phyloP scores from a whole-genome alignment of 2,113 vertebrate species.

The Cariama cristata region DNA sequence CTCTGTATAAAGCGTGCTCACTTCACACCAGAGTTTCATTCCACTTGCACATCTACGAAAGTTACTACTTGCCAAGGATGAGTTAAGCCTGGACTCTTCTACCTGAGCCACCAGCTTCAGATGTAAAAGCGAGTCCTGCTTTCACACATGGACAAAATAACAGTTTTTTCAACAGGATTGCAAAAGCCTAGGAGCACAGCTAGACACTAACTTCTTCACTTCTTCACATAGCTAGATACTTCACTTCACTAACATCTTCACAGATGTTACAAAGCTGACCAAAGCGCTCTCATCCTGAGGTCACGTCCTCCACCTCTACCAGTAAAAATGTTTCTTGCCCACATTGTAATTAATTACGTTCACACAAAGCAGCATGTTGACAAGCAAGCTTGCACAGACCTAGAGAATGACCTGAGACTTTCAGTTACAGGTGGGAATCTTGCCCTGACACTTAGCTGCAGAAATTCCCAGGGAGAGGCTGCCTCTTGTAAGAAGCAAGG shows the following conservation, averaged over 20 bases:
- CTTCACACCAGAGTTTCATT: not conserved
- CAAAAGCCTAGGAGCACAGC: not conserved
- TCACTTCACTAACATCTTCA: not conserved
- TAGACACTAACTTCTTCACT: not conserved
- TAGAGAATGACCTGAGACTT: not conserved
- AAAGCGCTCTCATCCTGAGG: not conserved
- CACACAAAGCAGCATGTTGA: not conserved
- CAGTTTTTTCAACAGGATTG: not conserved
- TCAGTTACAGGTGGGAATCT: not conserved
- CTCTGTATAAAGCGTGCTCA: not conserved
- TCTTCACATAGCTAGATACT: too few species aligned
- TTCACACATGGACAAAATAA: not conserved
- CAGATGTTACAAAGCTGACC: not conserved
- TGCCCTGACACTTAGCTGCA: not conserved
- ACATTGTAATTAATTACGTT: not conserved
- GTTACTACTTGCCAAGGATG: not conserved
- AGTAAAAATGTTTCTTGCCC: not conserved
- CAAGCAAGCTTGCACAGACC: not conserved
- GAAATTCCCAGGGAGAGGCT: not conserved
- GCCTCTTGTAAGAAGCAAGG: not conserved
- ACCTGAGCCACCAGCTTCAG: not conserved
- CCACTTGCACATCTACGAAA: not conserved
- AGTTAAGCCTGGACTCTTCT: not conserved
- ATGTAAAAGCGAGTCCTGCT: fast-evolving
- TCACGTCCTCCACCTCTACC: not conserved